Evolutionary conservation across 1,140 invertebrate species (phyloP), one percentile per base, ranked within the genome.

Genomic region (Drosophila tani): DNA sequence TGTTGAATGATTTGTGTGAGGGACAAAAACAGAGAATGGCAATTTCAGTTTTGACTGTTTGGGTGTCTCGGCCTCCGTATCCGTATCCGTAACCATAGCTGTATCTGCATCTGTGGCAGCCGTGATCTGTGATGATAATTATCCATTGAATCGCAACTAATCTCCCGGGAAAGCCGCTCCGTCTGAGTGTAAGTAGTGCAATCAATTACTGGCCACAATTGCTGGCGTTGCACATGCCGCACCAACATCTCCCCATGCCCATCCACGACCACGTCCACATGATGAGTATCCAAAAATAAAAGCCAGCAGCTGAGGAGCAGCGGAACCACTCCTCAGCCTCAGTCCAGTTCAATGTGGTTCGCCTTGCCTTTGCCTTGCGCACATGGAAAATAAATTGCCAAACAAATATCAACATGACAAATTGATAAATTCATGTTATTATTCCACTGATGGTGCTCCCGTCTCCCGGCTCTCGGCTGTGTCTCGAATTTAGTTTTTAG

Each of bases 381-480:
- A 88, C 69, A 74, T 81, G 81, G 87, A 68, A 86, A 88, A 90
- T 91, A 91, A 90, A 90, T 90, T 91, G 85, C 85, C 86, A 90
- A 91, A 91, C 86, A 91, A 91, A 91, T 91, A 91, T 91, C 86
- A 90, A 91, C 86, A 91, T 91, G 86, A 91, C 86, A 91, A 91
- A 91, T 91, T 91, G 86, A 91, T 91, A 87, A 91, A 91, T 91
- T 82, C 82, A 81, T 91, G 87, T 91, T 91, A 91, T 91, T 91
- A 91, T 91, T 87, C 66, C 79, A 76, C 66, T 82, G 73, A 63
- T 77, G 75, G 57, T 84, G 73, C 68, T 50, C 65, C 19, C 75
- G 68, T 60, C 41, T 27, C 32, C 8, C 29, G 29, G 7, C 29
- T 32, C 32, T 35, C 32, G 43, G n/a, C 15, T 56, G 58, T 41